Evolutionary conservation across 2,888 invertebrate genomes (phyloP).

Genomic region (Brenthis ino): DNA sequence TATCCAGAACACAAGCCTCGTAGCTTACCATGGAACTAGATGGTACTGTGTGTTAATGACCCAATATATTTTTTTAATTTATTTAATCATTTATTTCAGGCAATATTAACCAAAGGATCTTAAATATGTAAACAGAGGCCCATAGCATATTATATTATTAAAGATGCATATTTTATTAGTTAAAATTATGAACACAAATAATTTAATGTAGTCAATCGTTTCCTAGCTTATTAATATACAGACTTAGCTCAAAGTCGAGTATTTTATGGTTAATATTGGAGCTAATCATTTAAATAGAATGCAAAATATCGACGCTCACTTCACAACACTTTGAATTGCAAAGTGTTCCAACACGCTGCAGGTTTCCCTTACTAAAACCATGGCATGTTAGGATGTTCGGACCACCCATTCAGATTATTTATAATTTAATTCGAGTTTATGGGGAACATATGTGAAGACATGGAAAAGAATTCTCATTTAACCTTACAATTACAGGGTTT

Average conservation of each 20-base stretch:
- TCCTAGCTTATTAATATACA: conserved; percentile 5
- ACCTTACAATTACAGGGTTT: not conserved
- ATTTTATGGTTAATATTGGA: conserved; percentile 7
- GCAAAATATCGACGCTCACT: conserved; percentile 36
- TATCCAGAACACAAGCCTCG: too few relatives aligned
- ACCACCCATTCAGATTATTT: conserved; percentile 29
- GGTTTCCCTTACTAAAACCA: conserved; percentile 32
- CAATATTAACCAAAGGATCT: too few relatives aligned
- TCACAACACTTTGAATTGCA: conserved; percentile 35
- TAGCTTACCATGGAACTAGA: too few relatives aligned
- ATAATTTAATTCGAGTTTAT: conserved; percentile 28
- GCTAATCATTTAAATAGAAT: conserved; percentile 41
- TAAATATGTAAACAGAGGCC: too few relatives aligned
- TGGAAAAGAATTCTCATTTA: conserved; percentile 5
- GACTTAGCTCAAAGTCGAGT: not conserved
- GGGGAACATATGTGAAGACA: conserved; percentile 21
- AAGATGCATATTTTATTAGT: too few relatives aligned
- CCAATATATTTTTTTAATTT: too few relatives aligned
- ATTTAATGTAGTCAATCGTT: not conserved
- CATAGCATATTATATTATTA: too few relatives aligned
- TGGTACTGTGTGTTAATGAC: too few relatives aligned
- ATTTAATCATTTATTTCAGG: too few relatives aligned
- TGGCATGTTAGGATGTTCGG: conserved; percentile 4
- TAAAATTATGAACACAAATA: too few relatives aligned
- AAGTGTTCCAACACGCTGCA: conserved; percentile 36